Evolutionary conservation across 2,113 vertebrate species (phyloP).

Genomic region (Lethenteron camtschaticum): DNA sequence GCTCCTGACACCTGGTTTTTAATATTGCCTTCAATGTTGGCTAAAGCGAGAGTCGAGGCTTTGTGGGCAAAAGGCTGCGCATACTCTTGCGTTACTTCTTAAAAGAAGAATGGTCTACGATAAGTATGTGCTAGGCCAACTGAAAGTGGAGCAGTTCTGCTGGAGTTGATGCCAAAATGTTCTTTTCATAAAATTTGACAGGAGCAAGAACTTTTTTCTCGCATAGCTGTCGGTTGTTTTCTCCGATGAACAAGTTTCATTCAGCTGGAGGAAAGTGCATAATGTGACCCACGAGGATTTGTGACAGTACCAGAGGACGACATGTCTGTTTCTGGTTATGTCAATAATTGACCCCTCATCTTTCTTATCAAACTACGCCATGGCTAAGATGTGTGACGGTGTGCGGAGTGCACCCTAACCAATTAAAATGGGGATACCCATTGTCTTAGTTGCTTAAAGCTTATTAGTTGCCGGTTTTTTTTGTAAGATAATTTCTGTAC

Average conservation of each 20-base stretch:
- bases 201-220: too few species aligned
- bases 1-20: constrained; percentile 3
- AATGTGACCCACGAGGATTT: too few species aligned
- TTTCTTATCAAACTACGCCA: constrained; percentile 3
- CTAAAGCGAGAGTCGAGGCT: background rate
- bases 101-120: background rate
- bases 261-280: too few species aligned
- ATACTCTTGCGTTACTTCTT: background rate
- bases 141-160: too few species aligned
- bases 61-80: background rate
- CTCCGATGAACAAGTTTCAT: too few species aligned
- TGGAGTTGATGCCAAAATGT: too few species aligned
- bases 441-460: background rate
- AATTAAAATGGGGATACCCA: background rate
- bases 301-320: background rate
- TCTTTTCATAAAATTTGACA: too few species aligned
- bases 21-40: background rate
- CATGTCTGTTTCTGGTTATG: background rate
- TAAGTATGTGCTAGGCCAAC: background rate
- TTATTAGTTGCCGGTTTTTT: background rate
- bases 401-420: background rate
- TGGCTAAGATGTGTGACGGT: background rate
- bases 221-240: too few species aligned
- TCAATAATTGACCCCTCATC: background rate
- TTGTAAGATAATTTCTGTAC: background rate